These are phyloP conservation scores for Anabas testudineus DNA, from an alignment of 2,797 vertebrate species.

Conservation along the genomic window DNA sequence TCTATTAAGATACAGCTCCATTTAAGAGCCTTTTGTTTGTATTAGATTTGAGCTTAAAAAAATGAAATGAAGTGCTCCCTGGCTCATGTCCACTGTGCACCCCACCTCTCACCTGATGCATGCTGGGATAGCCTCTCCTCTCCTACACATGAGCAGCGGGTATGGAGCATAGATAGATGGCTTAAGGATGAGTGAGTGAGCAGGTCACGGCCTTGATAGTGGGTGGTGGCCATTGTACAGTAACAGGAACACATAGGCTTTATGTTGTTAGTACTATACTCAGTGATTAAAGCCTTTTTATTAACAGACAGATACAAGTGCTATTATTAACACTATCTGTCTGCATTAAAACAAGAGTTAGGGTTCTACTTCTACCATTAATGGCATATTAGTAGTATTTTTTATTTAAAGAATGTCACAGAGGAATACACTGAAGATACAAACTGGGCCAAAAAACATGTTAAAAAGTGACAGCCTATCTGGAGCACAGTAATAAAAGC, in stretches of 20 bases:
- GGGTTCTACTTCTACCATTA: neutral
- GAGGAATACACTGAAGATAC: slow-evolving; percentile 17
- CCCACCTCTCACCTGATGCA: neutral
- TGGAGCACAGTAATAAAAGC: slow-evolving; percentile 17
- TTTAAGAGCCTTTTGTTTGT: no score
- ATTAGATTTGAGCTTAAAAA: no score
- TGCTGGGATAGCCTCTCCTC: slow-evolving; percentile 16
- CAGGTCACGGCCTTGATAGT: slow-evolving; percentile 5
- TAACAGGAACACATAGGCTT: slow-evolving; percentile 8
- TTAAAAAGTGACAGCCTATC: slow-evolving; percentile 11
- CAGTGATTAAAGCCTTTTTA: neutral
- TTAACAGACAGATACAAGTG: neutral
- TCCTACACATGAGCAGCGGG: neutral
- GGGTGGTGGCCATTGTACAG: slow-evolving; percentile 14
- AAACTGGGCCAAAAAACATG: slow-evolving; percentile 37
- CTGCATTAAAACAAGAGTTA: neutral
- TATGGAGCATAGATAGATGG: slow-evolving; percentile 16
- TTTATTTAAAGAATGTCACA: slow-evolving; percentile 19
- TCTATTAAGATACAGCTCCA: no score
- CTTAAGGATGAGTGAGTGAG: slow-evolving; percentile 2
- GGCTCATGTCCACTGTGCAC: neutral
- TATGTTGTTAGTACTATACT: slow-evolving; percentile 10
- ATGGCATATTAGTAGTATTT: neutral
- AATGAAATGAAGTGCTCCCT: no score
- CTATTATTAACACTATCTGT: neutral